Base-by-base conservation (phyloP, 2,888 invertebrate species). In the Hypsopygia costalis region DNA sequence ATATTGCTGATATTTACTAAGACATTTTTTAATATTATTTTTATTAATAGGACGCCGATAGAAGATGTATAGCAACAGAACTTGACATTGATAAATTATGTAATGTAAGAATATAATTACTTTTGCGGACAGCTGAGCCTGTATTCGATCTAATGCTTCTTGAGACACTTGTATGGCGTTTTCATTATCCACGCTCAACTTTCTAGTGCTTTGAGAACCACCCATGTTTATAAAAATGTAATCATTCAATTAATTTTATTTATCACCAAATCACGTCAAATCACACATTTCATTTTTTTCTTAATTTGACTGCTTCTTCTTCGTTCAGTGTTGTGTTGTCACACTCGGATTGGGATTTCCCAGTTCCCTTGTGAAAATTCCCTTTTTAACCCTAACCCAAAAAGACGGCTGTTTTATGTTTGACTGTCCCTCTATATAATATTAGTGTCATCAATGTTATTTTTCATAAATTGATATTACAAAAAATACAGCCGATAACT, bases 191-290 rank as follows among this genome's bases (percentile, higher is more conserved):
- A 88, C 85, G 61, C 80, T 81, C 52, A 88, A 58, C 76, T 87
- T 87, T 47, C 88, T 68, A 49, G 91, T 87, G 68, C 91, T 92
- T 65, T 90, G 81, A 47, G 86, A 82, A 58, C 85, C 89, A 70
- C 92, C 92, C 92, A 92, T 92, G 56, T 71, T 85, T 70, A 59
- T 61, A 69, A 77, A 80, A 76, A 57, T 64, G 47, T 52, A 55
- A 52, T 60, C 60, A 32, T 67, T 62, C 57, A 62, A 71, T 68
- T 71, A 73, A 66, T 64, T 72, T 69, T 68, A 64, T 82, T 77
- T 76, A 78, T n/a, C 6, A 7, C 1, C 72, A 71, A 80, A 73
- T 71, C 66, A 68, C 66, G 71, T 86, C 82, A 86, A 71, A 77
- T 72, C 65, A 68, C 85, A 86, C 82, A 68, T 81, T 79, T 60